Evolutionary conservation across 2,888 invertebrate species (phyloP).

Genomic region (Brachyptera putata): DNA sequence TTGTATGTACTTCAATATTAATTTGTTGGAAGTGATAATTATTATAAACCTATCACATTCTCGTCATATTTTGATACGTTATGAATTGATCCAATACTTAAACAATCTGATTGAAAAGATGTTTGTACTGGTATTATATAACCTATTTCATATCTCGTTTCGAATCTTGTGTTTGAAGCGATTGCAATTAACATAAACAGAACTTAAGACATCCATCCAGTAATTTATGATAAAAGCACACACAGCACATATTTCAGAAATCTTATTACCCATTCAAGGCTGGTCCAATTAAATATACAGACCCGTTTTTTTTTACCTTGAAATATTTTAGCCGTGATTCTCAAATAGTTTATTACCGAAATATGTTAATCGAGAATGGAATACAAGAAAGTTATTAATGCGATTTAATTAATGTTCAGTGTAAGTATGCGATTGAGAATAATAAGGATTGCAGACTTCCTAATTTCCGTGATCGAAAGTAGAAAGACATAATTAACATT

Average conservation of each 20-base stretch:
- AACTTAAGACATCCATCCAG: too few relatives aligned
- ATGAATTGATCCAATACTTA: too few relatives aligned
- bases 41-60: too few relatives aligned
- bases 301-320: conserved; percentile 18
- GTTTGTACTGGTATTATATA: too few relatives aligned
- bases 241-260: neutral
- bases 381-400: neutral
- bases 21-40: too few relatives aligned
- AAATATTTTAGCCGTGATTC: neutral
- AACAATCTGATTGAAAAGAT: too few relatives aligned
- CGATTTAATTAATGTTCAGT: neutral
- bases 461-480: neutral
- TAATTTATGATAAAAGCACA: neutral
- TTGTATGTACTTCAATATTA: too few relatives aligned
- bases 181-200: too few relatives aligned
- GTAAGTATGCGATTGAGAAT: neutral
- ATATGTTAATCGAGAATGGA: neutral
- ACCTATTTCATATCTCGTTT: too few relatives aligned
- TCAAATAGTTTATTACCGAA: neutral
- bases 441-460: neutral
- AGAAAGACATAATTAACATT: neutral
- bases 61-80: too few relatives aligned
- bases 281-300: conserved; percentile 2
- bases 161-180: too few relatives aligned
- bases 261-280: neutral